Percentiles rank a stretch among this genome's conserved stretches.
Conservation (phyloP, 2,888 invertebrate genomes). For the Drosophila algonquin region DNA sequence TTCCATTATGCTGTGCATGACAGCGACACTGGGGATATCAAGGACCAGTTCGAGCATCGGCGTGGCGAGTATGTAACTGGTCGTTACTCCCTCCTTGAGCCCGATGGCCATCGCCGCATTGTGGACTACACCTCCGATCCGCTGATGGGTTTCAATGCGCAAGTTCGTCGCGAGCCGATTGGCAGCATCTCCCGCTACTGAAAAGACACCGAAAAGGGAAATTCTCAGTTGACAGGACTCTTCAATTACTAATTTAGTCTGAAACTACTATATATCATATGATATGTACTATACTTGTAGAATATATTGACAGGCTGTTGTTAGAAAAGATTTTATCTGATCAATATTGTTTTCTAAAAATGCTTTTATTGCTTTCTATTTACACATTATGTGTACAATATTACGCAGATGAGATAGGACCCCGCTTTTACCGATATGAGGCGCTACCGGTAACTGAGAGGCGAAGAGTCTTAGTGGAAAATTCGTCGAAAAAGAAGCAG, state of each 20-base stretch:
- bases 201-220: constrained; percentile 13
- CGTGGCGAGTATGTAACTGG: constrained; percentile 83
- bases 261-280: background rate
- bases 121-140: constrained; percentile 83
- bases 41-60: constrained; percentile 83
- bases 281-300: constrained; percentile 2
- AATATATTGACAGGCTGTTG: constrained; percentile 34
- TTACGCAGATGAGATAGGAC: constrained; percentile 58
- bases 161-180: constrained; percentile 81
- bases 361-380: constrained; percentile 75
- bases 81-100: constrained; percentile 82
- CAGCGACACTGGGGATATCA: constrained; percentile 83
- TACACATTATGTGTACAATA: constrained; percentile 61
- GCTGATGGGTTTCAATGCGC: constrained; percentile 82
- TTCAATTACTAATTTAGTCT: background rate
- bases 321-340: constrained; percentile 16
- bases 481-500: constrained; percentile 11
- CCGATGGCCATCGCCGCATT: constrained; percentile 83
- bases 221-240: constrained; percentile 3
- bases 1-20: constrained; percentile 83
- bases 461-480: constrained; percentile 45
- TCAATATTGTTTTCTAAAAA: constrained; percentile 46
- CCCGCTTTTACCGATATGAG: constrained; percentile 19
- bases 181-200: constrained; percentile 43
- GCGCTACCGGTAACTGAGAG: constrained; percentile 25